Percentiles rank a stretch among this genome's conserved stretches.
Evolutionary conservation across 2,888 invertebrate species (phyloP).

Genomic region (Pinctada fucata): DNA sequence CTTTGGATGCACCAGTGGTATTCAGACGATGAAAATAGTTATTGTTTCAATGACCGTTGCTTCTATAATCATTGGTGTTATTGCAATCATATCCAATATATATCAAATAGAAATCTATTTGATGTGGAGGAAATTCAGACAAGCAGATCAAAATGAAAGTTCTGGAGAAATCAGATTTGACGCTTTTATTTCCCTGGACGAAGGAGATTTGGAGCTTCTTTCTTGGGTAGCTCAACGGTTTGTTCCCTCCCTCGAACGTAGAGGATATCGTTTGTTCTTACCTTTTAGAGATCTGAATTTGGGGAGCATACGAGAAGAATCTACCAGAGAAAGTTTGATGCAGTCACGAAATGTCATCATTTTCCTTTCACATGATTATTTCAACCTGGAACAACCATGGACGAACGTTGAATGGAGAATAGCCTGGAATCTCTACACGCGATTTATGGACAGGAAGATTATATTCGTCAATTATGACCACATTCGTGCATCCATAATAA

Average conservation of each 20-base stretch:
- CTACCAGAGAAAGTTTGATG: neutral
- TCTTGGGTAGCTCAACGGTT: slow-evolving; percentile 1
- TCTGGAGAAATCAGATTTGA: neutral
- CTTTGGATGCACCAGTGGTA: no score
- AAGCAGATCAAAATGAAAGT: no score
- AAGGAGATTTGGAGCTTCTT: neutral
- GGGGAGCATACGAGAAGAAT: slow-evolving; percentile 7
- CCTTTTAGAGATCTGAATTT: slow-evolving; percentile 3
- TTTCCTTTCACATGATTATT: neutral
- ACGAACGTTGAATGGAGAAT: slow-evolving; percentile 21
- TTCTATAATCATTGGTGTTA: neutral
- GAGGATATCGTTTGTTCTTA: slow-evolving; percentile 10
- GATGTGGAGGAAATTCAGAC: neutral
- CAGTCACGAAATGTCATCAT: slow-evolving; percentile 2
- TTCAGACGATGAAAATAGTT: no score
- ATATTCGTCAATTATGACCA: slow-evolving; percentile 19
- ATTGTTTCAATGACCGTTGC: neutral
- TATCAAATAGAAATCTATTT: neutral
- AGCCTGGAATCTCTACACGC: slow-evolving; percentile 16
- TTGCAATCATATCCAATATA: neutral
- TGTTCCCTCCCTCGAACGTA: neutral
- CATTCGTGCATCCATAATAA: neutral
- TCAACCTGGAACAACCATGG: slow-evolving; percentile 7
- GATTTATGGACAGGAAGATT: slow-evolving; percentile 6
- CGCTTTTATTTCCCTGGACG: slow-evolving; percentile 14